phyloP scores from a whole-genome alignment of 2,888 invertebrate genomes.

The Esperia sulphurella region DNA sequence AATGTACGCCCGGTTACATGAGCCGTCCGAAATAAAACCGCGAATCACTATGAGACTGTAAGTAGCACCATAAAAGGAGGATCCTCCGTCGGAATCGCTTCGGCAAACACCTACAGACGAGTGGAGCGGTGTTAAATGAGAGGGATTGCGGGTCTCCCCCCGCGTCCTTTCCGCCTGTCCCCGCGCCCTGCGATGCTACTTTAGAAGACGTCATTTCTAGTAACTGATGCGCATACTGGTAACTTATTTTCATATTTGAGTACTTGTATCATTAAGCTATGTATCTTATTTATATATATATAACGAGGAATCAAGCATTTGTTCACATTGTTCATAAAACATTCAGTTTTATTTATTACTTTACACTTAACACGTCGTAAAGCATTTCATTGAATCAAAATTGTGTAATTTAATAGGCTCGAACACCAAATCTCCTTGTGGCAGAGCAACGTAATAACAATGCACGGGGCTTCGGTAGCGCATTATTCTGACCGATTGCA shows the following conservation, averaged over 20 bases:
- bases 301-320: no score
- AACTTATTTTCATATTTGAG: conserved; percentile 29
- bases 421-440: conserved; percentile 30
- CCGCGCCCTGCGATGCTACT: conserved; percentile 36
- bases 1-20: conserved; percentile 72
- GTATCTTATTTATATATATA: no score
- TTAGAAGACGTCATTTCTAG: conserved; percentile 44
- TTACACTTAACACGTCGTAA: not conserved
- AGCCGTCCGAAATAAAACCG: conserved; percentile 77
- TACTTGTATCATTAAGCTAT: not conserved
- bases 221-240: conserved; percentile 57
- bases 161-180: conserved; percentile 25
- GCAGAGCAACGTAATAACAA: conserved; percentile 43
- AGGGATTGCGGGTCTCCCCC: conserved; percentile 64
- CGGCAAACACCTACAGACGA: conserved; percentile 77
- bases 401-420: conserved; percentile 17
- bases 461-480: conserved; percentile 35
- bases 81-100: conserved; percentile 72
- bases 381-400: no score
- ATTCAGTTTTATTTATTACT: no score
- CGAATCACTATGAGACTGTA: conserved; percentile 75
- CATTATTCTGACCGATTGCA: conserved; percentile 64
- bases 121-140: conserved; percentile 77
- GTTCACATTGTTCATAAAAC: no score
- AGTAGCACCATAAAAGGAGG: conserved; percentile 75